Evolutionary conservation across 2,888 invertebrate genomes (phyloP).

Genomic region (Caradrina clavipalpis): DNA sequence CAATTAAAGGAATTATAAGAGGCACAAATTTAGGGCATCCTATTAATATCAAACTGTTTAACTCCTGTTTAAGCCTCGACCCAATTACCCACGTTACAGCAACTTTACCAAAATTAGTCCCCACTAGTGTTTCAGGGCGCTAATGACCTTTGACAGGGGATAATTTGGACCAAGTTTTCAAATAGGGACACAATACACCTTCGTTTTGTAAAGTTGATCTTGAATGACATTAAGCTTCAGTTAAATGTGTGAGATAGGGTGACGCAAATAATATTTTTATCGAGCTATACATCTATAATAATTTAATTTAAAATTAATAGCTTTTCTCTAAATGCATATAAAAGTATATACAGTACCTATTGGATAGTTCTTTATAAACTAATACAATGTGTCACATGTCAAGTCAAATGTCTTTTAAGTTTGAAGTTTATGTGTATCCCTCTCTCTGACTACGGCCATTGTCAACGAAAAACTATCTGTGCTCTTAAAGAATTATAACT

Average conservation of each 20-base stretch:
- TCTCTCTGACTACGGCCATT: too few relatives aligned
- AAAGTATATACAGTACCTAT: too few relatives aligned
- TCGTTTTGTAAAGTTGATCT: slow-evolving; percentile 1
- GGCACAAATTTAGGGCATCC: background rate
- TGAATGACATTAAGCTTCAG: slow-evolving; percentile 4
- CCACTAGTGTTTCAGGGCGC: slow-evolving; percentile 13
- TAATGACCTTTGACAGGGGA: slow-evolving; percentile 34
- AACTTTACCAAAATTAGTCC: slow-evolving; percentile 18
- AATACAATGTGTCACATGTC: too few relatives aligned
- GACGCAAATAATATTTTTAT: background rate
- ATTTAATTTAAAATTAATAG: too few relatives aligned
- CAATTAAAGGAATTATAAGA: background rate
- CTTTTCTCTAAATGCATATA: too few relatives aligned
- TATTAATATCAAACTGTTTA: slow-evolving; percentile 21
- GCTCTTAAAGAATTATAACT: too few relatives aligned
- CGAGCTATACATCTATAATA: background rate
- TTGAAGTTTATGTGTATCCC: too few relatives aligned
- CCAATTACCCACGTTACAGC: background rate
- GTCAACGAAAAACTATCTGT: too few relatives aligned
- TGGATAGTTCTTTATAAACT: too few relatives aligned
- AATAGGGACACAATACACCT: background rate
- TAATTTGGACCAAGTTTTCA: slow-evolving; percentile 34
- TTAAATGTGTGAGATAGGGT: too few relatives aligned
- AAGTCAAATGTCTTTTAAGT: too few relatives aligned
- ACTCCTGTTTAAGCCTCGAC: slow-evolving; percentile 19